Evolutionary conservation across 2,113 vertebrate species (phyloP).

Genomic region (Haplochromis burtoni): DNA sequence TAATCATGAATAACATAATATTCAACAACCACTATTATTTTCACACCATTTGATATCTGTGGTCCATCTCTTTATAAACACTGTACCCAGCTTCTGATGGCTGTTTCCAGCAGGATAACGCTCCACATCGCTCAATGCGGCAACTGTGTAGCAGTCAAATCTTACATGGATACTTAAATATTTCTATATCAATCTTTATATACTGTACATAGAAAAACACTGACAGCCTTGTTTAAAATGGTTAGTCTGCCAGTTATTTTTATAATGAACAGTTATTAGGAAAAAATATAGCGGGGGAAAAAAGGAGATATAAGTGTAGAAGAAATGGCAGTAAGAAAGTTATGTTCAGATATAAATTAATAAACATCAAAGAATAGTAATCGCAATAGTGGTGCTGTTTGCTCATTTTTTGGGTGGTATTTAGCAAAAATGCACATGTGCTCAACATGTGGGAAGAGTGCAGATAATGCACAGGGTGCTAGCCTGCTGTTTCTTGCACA

Average conservation of each 20-base stretch:
- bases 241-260: not conserved
- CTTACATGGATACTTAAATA: not conserved
- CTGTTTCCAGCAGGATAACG: not conserved
- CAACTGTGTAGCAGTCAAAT: not conserved
- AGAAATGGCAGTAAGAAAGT: not conserved
- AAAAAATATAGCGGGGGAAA: not conserved
- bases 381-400: not conserved
- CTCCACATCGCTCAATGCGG: not conserved
- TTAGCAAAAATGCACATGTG: not conserved
- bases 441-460: not conserved
- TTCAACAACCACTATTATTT: not conserved
- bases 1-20: not conserved
- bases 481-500: conserved; percentile 25
- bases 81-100: not conserved
- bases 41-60: not conserved
- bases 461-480: not conserved
- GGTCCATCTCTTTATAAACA: not conserved
- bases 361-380: not conserved
- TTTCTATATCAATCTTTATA: not conserved
- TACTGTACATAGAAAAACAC: not conserved
- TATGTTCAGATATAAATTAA: not conserved
- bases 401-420: not conserved
- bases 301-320: not conserved
- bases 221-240: not conserved
- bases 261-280: not conserved